Evolutionary conservation across 2,888 invertebrate species (phyloP).

Genomic region (Erynnis tages): DNA sequence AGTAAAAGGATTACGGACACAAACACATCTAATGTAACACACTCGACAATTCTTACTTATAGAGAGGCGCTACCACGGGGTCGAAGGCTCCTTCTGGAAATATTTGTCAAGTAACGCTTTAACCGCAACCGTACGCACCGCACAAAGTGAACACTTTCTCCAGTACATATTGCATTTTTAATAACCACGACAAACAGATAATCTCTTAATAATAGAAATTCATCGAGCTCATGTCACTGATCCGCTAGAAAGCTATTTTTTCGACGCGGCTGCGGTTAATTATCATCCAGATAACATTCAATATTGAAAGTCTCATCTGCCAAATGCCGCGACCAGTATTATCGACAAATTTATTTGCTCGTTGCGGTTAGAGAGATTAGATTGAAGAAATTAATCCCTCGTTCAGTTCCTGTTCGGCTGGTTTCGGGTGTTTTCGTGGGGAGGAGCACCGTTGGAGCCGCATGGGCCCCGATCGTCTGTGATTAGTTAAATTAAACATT

Average conservation of each 20-base stretch:
- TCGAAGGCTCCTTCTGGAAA: background rate
- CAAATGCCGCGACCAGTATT: background rate
- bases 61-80: background rate
- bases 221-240: background rate
- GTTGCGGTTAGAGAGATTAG: slow-evolving; percentile 18
- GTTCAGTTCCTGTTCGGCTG: slow-evolving; percentile 10
- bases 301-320: slow-evolving; percentile 7
- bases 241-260: slow-evolving; percentile 8
- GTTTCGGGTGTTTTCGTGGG: background rate
- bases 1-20: background rate
- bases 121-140: background rate
- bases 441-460: no score
- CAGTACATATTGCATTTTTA: slow-evolving; percentile 2
- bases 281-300: slow-evolving; percentile 17
- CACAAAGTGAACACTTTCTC: slow-evolving; percentile 6
- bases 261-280: slow-evolving; percentile 13
- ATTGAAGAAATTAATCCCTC: slow-evolving; percentile 1
- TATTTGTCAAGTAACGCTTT: background rate
- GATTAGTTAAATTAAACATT: no score
- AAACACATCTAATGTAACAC: slow-evolving; percentile 7
- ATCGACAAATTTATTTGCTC: slow-evolving; percentile 8
- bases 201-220: slow-evolving; percentile 7
- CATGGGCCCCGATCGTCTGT: no score
- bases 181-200: background rate
- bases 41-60: slow-evolving; percentile 1